phyloP scores from a whole-genome alignment of 2,888 invertebrate species.

The Drosophila mulleri region DNA sequence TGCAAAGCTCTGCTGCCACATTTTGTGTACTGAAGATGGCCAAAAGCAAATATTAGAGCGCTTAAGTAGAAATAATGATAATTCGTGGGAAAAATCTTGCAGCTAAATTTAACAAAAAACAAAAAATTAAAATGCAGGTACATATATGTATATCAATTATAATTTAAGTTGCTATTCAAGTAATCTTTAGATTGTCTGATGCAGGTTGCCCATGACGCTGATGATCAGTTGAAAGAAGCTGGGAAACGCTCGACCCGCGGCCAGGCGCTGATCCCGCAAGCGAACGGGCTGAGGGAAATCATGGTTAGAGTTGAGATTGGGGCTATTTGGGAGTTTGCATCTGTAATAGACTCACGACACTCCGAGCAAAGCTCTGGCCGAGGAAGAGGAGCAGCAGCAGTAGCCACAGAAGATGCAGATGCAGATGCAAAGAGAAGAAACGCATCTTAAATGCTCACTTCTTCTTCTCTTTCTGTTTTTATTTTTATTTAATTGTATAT shows the following conservation, averaged over 20 bases:
- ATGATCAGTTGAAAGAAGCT: slow-evolving; percentile 19
- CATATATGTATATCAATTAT: neutral
- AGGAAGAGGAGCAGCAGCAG: slow-evolving; percentile 14
- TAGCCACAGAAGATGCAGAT: neutral
- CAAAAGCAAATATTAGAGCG: slow-evolving; percentile 20
- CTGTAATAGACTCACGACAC: neutral
- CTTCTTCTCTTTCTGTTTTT: slow-evolving; percentile 36
- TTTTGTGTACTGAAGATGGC: neutral
- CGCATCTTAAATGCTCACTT: slow-evolving; percentile 19
- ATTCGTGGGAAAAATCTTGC: slow-evolving; percentile 2
- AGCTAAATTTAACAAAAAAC: neutral
- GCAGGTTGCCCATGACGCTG: neutral
- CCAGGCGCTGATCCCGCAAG: neutral
- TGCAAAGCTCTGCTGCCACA: neutral
- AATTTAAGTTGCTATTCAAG: neutral
- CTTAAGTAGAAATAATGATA: slow-evolving; percentile 4
- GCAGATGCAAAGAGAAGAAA: neutral
- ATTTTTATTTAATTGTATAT: slow-evolving; percentile 6
- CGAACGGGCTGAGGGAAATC: slow-evolving; percentile 8
- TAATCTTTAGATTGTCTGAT: neutral
- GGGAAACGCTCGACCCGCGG: neutral
- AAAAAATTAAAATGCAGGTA: neutral
- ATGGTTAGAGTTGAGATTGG: neutral
- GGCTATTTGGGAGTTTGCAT: neutral
- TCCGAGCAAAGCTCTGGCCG: neutral